Conservation (phyloP, 2,113 vertebrate species). For the Potamarius usumacintae region DNA sequence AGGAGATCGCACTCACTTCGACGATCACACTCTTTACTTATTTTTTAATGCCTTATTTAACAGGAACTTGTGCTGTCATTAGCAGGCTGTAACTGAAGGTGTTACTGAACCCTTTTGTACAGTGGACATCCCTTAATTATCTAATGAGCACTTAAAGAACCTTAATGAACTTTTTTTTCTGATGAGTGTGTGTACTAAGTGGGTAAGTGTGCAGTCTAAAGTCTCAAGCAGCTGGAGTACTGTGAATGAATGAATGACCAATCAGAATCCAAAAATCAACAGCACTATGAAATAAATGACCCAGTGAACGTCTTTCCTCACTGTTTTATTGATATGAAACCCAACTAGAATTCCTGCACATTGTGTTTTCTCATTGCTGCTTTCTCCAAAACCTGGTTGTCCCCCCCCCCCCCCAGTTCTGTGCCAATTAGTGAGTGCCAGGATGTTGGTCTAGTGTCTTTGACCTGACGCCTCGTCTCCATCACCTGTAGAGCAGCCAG, state of each 20-base stretch:
- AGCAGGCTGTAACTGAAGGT: no score
- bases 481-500: slow-evolving; percentile 45
- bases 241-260: not conserved
- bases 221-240: not conserved
- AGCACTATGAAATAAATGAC: not conserved
- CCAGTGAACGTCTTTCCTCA: not conserved
- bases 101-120: no score
- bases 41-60: no score
- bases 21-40: no score
- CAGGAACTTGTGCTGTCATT: no score
- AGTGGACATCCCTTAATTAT: not conserved
- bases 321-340: not conserved
- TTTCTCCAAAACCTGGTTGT: not conserved
- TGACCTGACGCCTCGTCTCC: slow-evolving; percentile 51
- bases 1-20: no score
- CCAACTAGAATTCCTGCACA: not conserved
- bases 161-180: not conserved
- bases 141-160: not conserved
- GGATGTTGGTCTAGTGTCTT: slow-evolving; percentile 32
- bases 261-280: not conserved
- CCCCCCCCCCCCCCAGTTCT: slow-evolving; percentile 38
- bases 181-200: not conserved
- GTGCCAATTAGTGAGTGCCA: slow-evolving; percentile 52
- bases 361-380: not conserved
- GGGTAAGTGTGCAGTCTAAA: not conserved